Evolutionary conservation across 2,888 invertebrate species (phyloP), one percentile per base, ranked within the genome.

Genomic region (Hypolimnas misippus): DNA sequence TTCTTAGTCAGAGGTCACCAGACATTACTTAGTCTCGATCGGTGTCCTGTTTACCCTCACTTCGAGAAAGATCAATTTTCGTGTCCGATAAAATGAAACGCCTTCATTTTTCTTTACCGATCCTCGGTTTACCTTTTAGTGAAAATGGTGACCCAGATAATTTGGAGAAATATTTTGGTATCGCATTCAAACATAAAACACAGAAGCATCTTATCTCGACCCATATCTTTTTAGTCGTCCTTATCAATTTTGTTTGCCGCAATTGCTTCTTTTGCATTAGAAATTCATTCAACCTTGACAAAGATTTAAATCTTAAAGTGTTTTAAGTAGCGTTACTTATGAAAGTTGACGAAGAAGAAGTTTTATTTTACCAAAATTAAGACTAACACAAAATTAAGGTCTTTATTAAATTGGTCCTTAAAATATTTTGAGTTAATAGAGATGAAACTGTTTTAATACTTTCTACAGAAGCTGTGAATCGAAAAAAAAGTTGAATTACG

Each of bases 71-170:
- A 8, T 33, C 12, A n/a, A 38, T 38, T n/a, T 38, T 38, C 12
- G 35, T 38, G 12, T 12, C n/a, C 35, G 35, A 38, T 38, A 38
- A 38, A 38, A 38, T 38, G 35, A 38, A 12, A n/a, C 35, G n/a
- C 35, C n/a, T 38, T 38, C 35, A n/a, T n/a, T n/a, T 38, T 38
- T 5, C 4, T 38, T 38, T 38, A 38, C n/a, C 35, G n/a, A 2
- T n/a, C 35, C 12, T 38, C 35, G 12, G n/a, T 38, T 38, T n/a
- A 38, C 35, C 35, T 38, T 38, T n/a, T 12, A 38, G 35, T 2
- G 25, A 38, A n/a, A 38, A n/a, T 38, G 12, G 2, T 38, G 12
- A n/a, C 35, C 35, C n/a, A 38, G 35, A 38, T n/a, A 38, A 38
- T 38, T 38, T n/a, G n/a, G n/a, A 38, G n/a, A 4, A 38, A 38